These are phyloP conservation scores for Nomada hirtipes DNA, from an alignment of 2,888 invertebrate species.

Conservation along the genomic window DNA sequence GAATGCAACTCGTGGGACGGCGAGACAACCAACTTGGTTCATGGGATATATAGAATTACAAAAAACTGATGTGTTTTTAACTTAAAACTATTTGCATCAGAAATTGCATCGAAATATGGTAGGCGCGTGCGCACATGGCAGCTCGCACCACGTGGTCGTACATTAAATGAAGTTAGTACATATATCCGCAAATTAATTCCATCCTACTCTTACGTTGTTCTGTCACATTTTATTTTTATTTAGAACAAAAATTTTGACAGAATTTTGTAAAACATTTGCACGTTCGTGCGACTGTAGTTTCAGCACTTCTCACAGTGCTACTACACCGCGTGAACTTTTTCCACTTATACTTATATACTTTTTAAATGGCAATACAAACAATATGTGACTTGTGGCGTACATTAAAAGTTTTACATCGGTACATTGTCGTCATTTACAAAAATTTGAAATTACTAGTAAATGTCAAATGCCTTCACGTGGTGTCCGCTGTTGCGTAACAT, in stretches of 20 bases:
- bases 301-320: too few relatives aligned
- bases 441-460: neutral
- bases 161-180: neutral
- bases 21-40: too few relatives aligned
- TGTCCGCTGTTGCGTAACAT: constrained; percentile 32
- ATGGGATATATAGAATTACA: neutral
- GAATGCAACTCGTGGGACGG: neutral
- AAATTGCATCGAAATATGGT: neutral
- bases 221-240: too few relatives aligned
- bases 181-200: neutral
- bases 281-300: too few relatives aligned
- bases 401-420: too few relatives aligned
- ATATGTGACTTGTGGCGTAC: too few relatives aligned
- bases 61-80: neutral
- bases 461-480: constrained; percentile 2
- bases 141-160: neutral
- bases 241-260: neutral
- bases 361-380: too few relatives aligned
- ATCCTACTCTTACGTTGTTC: too few relatives aligned
- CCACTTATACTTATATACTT: too few relatives aligned
- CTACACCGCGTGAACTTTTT: too few relatives aligned
- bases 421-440: too few relatives aligned
- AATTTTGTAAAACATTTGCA: neutral
- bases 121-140: neutral
- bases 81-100: neutral